Evolutionary conservation across 2,888 invertebrate genomes (phyloP).

Genomic region (Drosophila testacea): DNA sequence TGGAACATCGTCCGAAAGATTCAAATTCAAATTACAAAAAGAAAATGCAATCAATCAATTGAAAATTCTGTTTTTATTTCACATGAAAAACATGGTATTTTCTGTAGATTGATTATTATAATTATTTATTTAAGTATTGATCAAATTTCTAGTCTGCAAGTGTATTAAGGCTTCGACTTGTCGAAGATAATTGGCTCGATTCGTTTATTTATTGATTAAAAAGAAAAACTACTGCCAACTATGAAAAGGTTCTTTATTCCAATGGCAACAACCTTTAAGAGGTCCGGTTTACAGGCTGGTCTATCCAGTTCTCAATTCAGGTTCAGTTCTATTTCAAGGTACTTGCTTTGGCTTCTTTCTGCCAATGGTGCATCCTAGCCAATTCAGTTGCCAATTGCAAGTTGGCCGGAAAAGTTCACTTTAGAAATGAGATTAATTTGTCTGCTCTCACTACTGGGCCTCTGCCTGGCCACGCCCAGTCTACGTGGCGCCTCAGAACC

Average conservation of each 20-base stretch:
- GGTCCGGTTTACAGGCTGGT: slow-evolving; percentile 55
- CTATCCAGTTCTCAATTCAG: slow-evolving; percentile 48
- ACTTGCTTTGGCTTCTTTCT: slow-evolving; percentile 17
- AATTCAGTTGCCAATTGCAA: slow-evolving; percentile 70
- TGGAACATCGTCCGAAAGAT: slow-evolving; percentile 15
- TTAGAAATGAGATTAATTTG: slow-evolving; percentile 48
- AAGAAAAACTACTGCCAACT: slow-evolving; percentile 31
- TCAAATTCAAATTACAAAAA: neutral
- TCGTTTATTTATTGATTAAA: slow-evolving; percentile 68
- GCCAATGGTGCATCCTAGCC: slow-evolving; percentile 28
- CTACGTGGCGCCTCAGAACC: slow-evolving; percentile 58
- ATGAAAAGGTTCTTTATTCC: slow-evolving; percentile 32
- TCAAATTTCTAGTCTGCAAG: slow-evolving; percentile 38
- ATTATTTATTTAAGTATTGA: neutral
- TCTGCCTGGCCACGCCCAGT: slow-evolving; percentile 50
- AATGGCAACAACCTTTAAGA: slow-evolving; percentile 59
- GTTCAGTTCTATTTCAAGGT: slow-evolving; percentile 24
- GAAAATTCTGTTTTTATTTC: slow-evolving; percentile 45
- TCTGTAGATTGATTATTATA: slow-evolving; percentile 16
- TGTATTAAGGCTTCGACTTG: slow-evolving; percentile 49
- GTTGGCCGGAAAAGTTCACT: slow-evolving; percentile 63
- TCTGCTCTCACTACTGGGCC: slow-evolving; percentile 35
- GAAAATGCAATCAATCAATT: neutral
- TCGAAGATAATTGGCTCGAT: slow-evolving; percentile 40
- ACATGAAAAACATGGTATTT: slow-evolving; percentile 35